These are phyloP conservation scores for Oophaga sylvatica DNA, from an alignment of 2,797 vertebrate species.

Conservation along the genomic window DNA sequence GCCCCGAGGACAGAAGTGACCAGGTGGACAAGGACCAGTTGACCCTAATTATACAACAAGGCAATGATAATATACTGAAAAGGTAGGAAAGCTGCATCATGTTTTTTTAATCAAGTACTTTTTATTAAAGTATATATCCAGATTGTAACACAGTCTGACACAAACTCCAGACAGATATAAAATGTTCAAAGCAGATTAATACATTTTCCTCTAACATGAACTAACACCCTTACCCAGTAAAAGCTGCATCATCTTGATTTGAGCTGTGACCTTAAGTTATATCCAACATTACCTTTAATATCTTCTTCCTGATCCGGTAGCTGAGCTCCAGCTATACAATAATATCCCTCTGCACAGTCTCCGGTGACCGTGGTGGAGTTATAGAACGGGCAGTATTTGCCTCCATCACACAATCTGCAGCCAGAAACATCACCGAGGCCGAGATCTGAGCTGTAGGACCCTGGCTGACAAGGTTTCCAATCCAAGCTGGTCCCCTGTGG, in stretches of 20 bases:
- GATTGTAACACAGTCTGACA: too few relatives aligned
- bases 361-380: constrained; percentile 80
- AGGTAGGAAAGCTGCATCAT: neutral
- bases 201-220: too few relatives aligned
- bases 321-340: constrained; percentile 78
- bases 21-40: constrained; percentile 83
- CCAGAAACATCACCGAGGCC: constrained; percentile 73
- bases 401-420: constrained; percentile 80
- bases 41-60: constrained; percentile 67
- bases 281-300: constrained; percentile 70
- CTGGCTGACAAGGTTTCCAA: constrained; percentile 80
- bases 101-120: too few relatives aligned
- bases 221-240: too few relatives aligned
- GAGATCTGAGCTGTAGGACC: constrained; percentile 77
- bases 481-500: constrained; percentile 77
- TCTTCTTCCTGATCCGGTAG: constrained; percentile 74
- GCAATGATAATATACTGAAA: neutral
- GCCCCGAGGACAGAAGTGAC: constrained; percentile 83
- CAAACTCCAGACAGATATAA: too few relatives aligned
- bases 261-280: neutral
- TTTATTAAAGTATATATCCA: too few relatives aligned
- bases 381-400: constrained; percentile 80
- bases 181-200: too few relatives aligned
- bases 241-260: neutral
- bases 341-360: constrained; percentile 81